phyloP scores from a whole-genome alignment of 2,797 vertebrate species.

The Mormyrus proboscirostris region DNA sequence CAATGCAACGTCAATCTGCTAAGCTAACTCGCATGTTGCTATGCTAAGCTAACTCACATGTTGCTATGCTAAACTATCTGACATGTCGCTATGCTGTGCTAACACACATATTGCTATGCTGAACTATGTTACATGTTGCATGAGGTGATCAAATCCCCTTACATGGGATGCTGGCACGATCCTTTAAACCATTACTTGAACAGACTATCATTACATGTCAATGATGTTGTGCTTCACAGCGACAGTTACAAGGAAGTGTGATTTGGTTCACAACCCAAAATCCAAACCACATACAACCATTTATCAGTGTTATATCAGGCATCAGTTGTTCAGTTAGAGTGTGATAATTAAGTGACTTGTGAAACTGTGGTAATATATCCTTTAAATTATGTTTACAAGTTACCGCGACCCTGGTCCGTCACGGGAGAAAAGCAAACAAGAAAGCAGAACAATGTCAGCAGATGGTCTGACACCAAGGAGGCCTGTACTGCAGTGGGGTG shows the following conservation, averaged over 20 bases:
- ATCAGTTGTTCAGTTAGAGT: neutral
- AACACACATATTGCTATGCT: neutral
- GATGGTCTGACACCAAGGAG: neutral
- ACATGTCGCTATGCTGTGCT: neutral
- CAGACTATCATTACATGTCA: neutral
- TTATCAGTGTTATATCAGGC: neutral
- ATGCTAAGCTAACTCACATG: neutral
- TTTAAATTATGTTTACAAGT: constrained; percentile 11
- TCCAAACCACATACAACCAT: neutral
- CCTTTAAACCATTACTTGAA: neutral
- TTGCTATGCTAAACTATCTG: neutral
- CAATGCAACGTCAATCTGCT: neutral
- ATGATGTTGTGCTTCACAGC: neutral
- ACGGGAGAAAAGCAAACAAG: neutral
- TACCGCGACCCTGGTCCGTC: neutral
- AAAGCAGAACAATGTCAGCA: neutral
- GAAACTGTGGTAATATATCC: neutral
- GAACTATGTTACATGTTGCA: neutral
- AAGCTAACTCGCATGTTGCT: neutral
- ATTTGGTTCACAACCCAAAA: neutral
- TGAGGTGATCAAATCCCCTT: neutral
- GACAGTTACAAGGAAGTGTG: neutral
- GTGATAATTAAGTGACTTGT: neutral
- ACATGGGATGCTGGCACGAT: neutral
- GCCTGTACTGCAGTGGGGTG: neutral